Percentiles rank a stretch among this genome's conserved stretches.
Evolutionary conservation across 2,797 vertebrate genomes (phyloP).

Genomic region (Anguilla obscura): DNA sequence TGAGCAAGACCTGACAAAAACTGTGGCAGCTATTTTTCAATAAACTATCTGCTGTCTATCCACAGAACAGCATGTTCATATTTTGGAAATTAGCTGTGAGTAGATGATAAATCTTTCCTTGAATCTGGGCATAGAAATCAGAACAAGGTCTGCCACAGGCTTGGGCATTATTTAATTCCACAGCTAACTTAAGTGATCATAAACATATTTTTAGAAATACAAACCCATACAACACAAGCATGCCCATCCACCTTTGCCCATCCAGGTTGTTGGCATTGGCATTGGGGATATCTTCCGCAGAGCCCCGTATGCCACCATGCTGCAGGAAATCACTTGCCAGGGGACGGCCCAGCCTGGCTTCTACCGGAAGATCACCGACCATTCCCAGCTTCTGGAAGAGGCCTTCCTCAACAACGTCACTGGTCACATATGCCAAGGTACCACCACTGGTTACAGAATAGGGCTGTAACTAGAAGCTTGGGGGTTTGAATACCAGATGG

Average conservation of each 20-base stretch:
- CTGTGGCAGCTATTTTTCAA: background rate
- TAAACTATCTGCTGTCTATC: background rate
- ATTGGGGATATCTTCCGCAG: constrained; percentile 47
- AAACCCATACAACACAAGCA: background rate
- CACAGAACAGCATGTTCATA: background rate
- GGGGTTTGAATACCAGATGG: background rate
- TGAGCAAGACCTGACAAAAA: background rate
- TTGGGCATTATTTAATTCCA: background rate
- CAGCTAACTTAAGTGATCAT: background rate
- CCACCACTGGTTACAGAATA: background rate
- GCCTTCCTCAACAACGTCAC: constrained; percentile 46
- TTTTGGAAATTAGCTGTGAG: background rate
- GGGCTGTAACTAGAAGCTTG: background rate
- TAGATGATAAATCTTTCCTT: background rate
- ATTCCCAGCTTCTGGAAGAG: constrained; percentile 47
- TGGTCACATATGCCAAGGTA: constrained; percentile 46
- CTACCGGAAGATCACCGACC: constrained; percentile 40
- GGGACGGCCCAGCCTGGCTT: constrained; percentile 29
- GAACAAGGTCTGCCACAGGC: background rate
- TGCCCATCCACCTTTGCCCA: background rate
- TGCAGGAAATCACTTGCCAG: constrained; percentile 45
- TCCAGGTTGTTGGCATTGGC: constrained; percentile 51
- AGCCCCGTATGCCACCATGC: constrained; percentile 35
- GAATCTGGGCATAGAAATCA: background rate
- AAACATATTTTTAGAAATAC: background rate